Evolutionary conservation across 2,113 vertebrate genomes (phyloP).

Genomic region (Odocoileus hemionus): DNA sequence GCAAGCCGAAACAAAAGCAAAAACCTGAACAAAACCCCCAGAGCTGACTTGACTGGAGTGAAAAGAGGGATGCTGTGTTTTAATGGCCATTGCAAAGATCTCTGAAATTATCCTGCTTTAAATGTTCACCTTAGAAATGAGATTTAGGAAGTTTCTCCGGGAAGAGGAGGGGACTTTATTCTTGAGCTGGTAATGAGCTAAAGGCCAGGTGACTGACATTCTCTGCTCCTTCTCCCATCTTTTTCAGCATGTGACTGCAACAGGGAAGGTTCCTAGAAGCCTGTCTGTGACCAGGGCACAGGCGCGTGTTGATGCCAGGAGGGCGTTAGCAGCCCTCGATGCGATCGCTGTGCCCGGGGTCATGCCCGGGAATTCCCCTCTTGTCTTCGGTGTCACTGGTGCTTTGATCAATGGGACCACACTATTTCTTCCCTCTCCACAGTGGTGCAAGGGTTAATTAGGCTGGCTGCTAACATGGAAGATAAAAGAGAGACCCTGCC

Average conservation of each 20-base stretch:
- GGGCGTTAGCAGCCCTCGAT: conserved; percentile 81
- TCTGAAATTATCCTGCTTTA: neutral
- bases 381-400: conserved; percentile 85
- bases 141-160: neutral
- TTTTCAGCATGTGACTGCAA: conserved; percentile 86
- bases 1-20: neutral
- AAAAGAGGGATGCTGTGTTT: neutral
- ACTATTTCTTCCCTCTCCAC: conserved; percentile 76
- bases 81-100: neutral
- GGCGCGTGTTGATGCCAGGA: conserved; percentile 82
- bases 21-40: neutral
- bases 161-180: neutral
- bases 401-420: conserved; percentile 82
- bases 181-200: neutral
- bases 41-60: neutral
- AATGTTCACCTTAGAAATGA: neutral
- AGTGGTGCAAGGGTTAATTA: conserved; percentile 78
- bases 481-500: conserved; percentile 69
- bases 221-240: conserved; percentile 24
- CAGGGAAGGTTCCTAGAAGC: conserved; percentile 80
- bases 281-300: conserved; percentile 83
- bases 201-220: neutral
- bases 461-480: conserved; percentile 68
- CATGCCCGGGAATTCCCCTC: conserved; percentile 82
- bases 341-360: conserved; percentile 81